Base-by-base conservation (phyloP, 2,888 invertebrate species). In the Dyspetes luteomarginatus region DNA sequence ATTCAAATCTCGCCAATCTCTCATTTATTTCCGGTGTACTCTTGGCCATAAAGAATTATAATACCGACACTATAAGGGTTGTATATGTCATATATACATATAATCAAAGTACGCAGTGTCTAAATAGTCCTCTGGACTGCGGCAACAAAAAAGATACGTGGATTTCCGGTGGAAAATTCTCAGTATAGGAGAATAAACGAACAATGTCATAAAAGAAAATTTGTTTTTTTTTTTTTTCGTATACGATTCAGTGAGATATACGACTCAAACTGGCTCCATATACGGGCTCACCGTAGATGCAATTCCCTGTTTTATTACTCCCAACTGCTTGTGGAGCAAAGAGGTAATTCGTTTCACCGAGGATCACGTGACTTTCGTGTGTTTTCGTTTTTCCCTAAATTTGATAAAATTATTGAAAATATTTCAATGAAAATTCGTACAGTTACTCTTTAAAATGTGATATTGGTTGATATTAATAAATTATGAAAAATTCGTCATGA, bases 241-340 rank as follows among this genome's bases (percentile, higher is more conserved):
- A 60, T 60, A 76, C 58, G 73, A 73, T 76, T 73, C 80, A 45
- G 72, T 50, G 76, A 81, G 69, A 76, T 79, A 69, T 83, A 83
- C 81, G 83, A 78, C 81, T 81, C 68, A 81, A 84, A 83, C 82
- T 82, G 81, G 83, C 85, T 83, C 79, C 75, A 80, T n/a, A n/a
- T 80, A 72, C 67, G 65, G 41, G 36, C 48, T 60, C 60, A 15
- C 36, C n/a, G 50, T 72, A 65, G 67, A 77, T 78, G 81, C 71
- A 71, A 74, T 73, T 62, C 56, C 71, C 72, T 62, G 56, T 77
- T 77, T 73, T 43, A 64, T 56, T 43, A 28, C 50, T n/a, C n/a
- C n/a, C n/a, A n/a, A n/a, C n/a, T n/a, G n/a, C n/a, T n/a, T 30
- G 56, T 64, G 36, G 52, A 15, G 24, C 26, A 7, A n/a, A n/a